Evolutionary conservation across 2,797 vertebrate species (phyloP).

Genomic region (Potorous gilbertii): DNA sequence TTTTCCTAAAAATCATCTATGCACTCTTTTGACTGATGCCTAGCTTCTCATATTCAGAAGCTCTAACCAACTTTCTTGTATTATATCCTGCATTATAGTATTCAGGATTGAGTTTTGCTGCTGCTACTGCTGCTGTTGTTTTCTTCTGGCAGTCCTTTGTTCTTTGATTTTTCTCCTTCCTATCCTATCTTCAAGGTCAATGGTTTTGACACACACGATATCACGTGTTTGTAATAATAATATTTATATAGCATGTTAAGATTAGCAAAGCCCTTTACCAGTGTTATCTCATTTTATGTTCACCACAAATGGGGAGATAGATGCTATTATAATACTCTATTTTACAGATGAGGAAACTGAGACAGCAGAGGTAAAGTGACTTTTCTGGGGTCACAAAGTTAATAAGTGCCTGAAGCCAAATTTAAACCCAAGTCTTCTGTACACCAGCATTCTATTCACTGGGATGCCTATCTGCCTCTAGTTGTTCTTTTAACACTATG

Average conservation of each 20-base stretch:
- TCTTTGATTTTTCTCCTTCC: neutral
- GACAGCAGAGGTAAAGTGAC: neutral
- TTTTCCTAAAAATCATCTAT: neutral
- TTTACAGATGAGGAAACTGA: neutral
- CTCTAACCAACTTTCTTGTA: neutral
- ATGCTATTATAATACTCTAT: neutral
- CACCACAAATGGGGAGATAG: neutral
- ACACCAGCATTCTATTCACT: neutral
- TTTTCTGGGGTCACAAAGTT: neutral
- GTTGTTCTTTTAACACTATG: neutral
- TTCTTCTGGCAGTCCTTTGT: neutral
- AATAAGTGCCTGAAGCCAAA: neutral
- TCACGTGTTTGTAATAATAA: neutral
- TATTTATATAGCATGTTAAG: neutral
- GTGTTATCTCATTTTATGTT: neutral
- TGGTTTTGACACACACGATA: neutral
- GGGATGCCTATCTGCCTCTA: neutral
- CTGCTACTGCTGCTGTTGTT: neutral
- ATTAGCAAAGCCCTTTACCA: neutral
- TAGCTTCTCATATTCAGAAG: neutral
- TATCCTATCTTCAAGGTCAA: neutral
- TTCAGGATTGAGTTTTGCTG: neutral
- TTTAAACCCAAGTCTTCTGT: neutral
- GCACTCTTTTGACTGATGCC: neutral
- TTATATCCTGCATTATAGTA: neutral